Conservation (phyloP, 1,140 invertebrate species). For the Palaemon carinicauda region DNA sequence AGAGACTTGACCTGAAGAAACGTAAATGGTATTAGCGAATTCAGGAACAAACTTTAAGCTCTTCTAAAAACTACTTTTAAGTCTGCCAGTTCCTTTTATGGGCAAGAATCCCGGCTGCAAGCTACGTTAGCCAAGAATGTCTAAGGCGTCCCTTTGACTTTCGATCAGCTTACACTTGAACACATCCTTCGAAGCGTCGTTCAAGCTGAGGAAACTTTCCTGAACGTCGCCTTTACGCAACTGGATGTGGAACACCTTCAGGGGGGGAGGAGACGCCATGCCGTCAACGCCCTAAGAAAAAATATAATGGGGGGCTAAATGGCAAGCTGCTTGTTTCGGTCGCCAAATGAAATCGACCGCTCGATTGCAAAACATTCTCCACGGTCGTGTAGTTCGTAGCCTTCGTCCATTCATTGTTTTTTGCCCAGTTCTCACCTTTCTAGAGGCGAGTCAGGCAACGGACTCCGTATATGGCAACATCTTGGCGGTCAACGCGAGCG, state of each 20-base stretch:
- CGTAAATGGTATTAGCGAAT: neutral
- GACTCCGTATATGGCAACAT: neutral
- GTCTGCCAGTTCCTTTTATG: neutral
- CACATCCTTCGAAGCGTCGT: neutral
- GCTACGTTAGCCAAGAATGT: neutral
- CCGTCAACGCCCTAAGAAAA: neutral
- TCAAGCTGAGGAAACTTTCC: neutral
- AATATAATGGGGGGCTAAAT: no score
- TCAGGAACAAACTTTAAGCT: neutral
- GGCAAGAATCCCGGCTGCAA: neutral
- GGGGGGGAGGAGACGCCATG: neutral
- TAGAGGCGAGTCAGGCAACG: neutral
- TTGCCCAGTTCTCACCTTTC: neutral
- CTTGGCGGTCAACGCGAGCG: neutral
- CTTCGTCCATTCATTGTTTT: slow-evolving; percentile 10
- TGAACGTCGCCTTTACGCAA: neutral
- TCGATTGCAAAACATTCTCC: neutral
- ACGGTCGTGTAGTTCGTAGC: neutral
- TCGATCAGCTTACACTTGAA: neutral
- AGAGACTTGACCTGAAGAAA: neutral
- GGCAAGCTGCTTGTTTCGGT: neutral
- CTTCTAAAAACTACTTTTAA: neutral
- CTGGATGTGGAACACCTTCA: neutral
- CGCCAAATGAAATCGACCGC: neutral
- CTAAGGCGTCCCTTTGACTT: neutral